Percentiles rank a stretch among this genome's conserved stretches.
phyloP scores from a whole-genome alignment of 1,140 invertebrate genomes.

The Zaprionus gabonicus region DNA sequence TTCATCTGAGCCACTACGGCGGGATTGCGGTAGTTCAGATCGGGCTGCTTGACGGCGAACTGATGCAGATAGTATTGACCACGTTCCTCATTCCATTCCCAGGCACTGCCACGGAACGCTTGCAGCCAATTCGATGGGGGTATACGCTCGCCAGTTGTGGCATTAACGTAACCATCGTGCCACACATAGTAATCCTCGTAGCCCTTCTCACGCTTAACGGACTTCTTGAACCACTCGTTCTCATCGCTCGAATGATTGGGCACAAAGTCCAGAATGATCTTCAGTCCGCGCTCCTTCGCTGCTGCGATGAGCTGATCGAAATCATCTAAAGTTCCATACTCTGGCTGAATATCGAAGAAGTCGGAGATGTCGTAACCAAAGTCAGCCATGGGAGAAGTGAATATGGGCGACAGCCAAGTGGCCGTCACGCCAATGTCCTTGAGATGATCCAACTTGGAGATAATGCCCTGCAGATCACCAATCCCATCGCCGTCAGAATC shows the following conservation, averaged over 20 bases:
- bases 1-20: constrained; percentile 88
- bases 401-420: constrained; percentile 90
- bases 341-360: constrained; percentile 89
- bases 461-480: constrained; percentile 87
- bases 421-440: constrained; percentile 86
- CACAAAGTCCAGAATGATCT: constrained; percentile 82
- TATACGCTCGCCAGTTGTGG: constrained; percentile 53
- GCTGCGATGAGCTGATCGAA: constrained; percentile 88
- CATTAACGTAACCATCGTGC: constrained; percentile 85
- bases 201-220: constrained; percentile 85
- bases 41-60: constrained; percentile 87
- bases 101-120: constrained; percentile 87
- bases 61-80: constrained; percentile 89
- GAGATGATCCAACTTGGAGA: constrained; percentile 85
- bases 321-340: constrained; percentile 90
- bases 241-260: constrained; percentile 91
- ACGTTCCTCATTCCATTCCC: constrained; percentile 87
- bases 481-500: constrained; percentile 89
- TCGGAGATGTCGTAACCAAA: constrained; percentile 89
- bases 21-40: constrained; percentile 89
- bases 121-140: constrained; percentile 89
- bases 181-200: constrained; percentile 91
- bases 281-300: constrained; percentile 85
- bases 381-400: constrained; percentile 88
- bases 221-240: constrained; percentile 89